Evolutionary conservation across 2,113 vertebrate species (phyloP), one percentile per base, ranked within the genome.

Genomic region (Callipepla californica): DNA sequence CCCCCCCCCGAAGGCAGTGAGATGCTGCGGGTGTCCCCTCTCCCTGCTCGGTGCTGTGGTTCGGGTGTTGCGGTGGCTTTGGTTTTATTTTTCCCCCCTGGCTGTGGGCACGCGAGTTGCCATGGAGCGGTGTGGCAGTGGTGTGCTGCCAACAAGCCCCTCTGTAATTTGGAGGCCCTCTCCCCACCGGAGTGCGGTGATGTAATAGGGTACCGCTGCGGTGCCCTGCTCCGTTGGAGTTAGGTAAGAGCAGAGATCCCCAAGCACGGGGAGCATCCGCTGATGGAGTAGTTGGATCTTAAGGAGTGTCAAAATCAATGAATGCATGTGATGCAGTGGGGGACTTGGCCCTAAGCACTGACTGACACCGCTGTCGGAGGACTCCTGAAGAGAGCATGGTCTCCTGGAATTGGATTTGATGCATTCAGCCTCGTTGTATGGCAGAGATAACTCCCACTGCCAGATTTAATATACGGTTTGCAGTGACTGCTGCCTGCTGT

Each of bases 191-290:
- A 4, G 3, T 10, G 3, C 2, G 59, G 44, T 96, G 94, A 96
- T 96, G 93, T 93, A 92, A 94, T 51, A 13, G 87, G 11, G 84
- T 67, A 17, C 65, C 89, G 62, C 18, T 95, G 95, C 85, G 3
- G 91, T 83, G 91, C 55, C 91, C 85, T 87, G 87, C 89, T 92
- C 81, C 5, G 55, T 22, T 22, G 82, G 88, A 85, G 80, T 44
- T 20, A 80, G 72, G 10, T 75, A 44, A 47, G 88, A 47, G 23
- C 2, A 65, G 80, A 80, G 75, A 94, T 32, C 92, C 89, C 68
- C 5, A 58, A 53, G 87, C 72, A 25, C 50, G 42, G 79, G 50
- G 59, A 91, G 55, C 92, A 55, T 45, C 84, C 7, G 0, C 91
- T 89, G 65, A 85, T 92, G 50, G 76, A 83, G 77, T 47, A 78